Percentiles rank a stretch among this genome's conserved stretches.
Conservation (phyloP, 2,797 vertebrate genomes). For the Helostoma temminkii region DNA sequence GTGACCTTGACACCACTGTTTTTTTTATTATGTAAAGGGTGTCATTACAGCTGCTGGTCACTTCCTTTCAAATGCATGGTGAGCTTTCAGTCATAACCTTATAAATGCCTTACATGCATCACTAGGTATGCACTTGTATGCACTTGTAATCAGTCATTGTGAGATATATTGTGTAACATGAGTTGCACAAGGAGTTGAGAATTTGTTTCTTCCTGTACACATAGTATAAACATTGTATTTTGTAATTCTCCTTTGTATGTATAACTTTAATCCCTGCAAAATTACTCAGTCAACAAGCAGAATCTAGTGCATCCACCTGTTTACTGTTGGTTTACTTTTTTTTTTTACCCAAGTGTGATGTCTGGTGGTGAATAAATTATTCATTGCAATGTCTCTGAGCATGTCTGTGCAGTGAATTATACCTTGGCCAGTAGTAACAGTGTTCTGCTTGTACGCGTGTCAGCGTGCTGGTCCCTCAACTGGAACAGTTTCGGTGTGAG, state of each 20-base stretch:
- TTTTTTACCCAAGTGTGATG: slow-evolving; percentile 40
- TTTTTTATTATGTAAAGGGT: slow-evolving; percentile 7
- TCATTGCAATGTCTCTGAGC: slow-evolving; percentile 26
- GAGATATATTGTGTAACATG: neutral
- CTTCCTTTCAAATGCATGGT: neutral
- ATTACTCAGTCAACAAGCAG: slow-evolving; percentile 12
- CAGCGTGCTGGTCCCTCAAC: slow-evolving; percentile 90
- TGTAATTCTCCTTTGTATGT: slow-evolving; percentile 18
- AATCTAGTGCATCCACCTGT: neutral
- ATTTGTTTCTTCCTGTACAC: neutral
- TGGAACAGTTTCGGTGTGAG: slow-evolving; percentile 93
- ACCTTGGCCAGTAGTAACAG: slow-evolving; percentile 94
- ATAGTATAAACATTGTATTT: neutral
- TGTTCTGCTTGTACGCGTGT: slow-evolving; percentile 89
- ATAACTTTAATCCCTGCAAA: slow-evolving; percentile 25
- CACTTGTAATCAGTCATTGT: too few species aligned
- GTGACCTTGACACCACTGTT: neutral
- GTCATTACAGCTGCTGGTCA: neutral
- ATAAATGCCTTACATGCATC: too few species aligned
- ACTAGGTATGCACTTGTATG: too few species aligned
- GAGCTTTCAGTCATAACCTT: slow-evolving; percentile 1
- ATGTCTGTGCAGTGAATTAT: slow-evolving; percentile 38
- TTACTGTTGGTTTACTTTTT: slow-evolving; percentile 35
- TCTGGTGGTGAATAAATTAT: slow-evolving; percentile 48
- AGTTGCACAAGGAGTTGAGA: too few species aligned